Percentiles rank a stretch among this genome's conserved stretches.
These are phyloP conservation scores for Pantelozetes paolii DNA, from an alignment of 2,888 invertebrate genomes.

Conservation along the genomic window DNA sequence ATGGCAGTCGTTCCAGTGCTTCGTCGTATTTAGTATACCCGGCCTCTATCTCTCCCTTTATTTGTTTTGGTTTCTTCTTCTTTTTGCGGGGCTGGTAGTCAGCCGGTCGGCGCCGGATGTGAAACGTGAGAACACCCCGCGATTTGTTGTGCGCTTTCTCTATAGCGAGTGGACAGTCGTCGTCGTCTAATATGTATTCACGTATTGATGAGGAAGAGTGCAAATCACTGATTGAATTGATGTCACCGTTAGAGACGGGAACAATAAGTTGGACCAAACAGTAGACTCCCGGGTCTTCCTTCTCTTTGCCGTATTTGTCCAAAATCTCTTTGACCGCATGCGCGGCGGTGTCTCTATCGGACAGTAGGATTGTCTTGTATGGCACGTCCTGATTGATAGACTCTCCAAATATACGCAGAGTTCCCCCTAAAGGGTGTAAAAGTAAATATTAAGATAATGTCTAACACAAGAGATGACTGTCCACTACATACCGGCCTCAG, in stretches of 20 bases:
- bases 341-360: conserved; percentile 85
- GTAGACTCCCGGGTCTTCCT: conserved; percentile 82
- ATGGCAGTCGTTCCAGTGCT: conserved; percentile 57
- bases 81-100: conserved; percentile 83
- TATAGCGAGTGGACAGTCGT: conserved; percentile 93
- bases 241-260: conserved; percentile 41
- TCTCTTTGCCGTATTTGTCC: conserved; percentile 89
- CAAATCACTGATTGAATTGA: neutral
- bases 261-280: conserved; percentile 82
- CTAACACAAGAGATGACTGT: conserved; percentile 55
- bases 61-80: conserved; percentile 65
- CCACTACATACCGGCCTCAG: conserved; percentile 74
- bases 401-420: conserved; percentile 80
- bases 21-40: conserved; percentile 41
- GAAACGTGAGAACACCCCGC: conserved; percentile 92
- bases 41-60: conserved; percentile 42
- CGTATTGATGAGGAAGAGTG: conserved; percentile 41
- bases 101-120: conserved; percentile 84
- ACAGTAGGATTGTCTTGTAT: conserved; percentile 92
- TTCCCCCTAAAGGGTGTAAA: conserved; percentile 52
- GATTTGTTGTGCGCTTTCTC: conserved; percentile 54
- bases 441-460: conserved; percentile 55
- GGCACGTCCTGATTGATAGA: conserved; percentile 93
- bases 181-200: conserved; percentile 91
- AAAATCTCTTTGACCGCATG: conserved; percentile 92